A percentile compares a stretch with the other conserved stretches of the same genome.
Conservation (phyloP, 2,797 vertebrate genomes). For the Spinus pinus region DNA sequence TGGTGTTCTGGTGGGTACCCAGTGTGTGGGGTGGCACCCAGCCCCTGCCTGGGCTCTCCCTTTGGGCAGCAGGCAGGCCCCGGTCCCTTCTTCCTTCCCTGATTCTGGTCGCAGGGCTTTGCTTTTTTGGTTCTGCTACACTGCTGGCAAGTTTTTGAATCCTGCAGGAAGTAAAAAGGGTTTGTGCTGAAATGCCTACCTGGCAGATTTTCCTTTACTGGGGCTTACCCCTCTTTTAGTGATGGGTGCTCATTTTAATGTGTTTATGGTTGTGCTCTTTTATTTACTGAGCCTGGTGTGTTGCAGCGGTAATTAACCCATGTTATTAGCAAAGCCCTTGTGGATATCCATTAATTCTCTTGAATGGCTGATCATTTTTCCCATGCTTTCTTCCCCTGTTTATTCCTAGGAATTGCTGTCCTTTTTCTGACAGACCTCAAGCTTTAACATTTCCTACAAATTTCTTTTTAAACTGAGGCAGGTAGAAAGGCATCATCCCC, state of each 20-base stretch:
- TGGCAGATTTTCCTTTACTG: conserved; percentile 72
- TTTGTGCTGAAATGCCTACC: conserved; percentile 41
- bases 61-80: neutral
- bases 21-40: neutral
- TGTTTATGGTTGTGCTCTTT: conserved; percentile 79
- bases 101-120: neutral
- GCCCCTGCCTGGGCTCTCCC: neutral
- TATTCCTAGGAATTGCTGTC: conserved; percentile 76
- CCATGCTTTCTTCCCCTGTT: neutral
- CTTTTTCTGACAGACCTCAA: neutral
- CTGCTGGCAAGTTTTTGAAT: conserved; percentile 56
- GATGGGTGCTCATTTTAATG: conserved; percentile 79
- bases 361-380: conserved; percentile 76
- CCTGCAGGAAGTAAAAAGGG: neutral
- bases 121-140: neutral
- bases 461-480: conserved; percentile 36
- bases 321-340: conserved; percentile 88
- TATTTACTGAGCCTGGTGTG: conserved; percentile 84
- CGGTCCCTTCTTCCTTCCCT: neutral
- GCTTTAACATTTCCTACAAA: neutral
- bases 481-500: neutral
- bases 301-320: conserved; percentile 92
- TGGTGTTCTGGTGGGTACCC: neutral
- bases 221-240: conserved; percentile 63
- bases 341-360: conserved; percentile 81